Base-by-base conservation (phyloP, 2,113 vertebrate genomes). In the Saccopteryx bilineata region DNA sequence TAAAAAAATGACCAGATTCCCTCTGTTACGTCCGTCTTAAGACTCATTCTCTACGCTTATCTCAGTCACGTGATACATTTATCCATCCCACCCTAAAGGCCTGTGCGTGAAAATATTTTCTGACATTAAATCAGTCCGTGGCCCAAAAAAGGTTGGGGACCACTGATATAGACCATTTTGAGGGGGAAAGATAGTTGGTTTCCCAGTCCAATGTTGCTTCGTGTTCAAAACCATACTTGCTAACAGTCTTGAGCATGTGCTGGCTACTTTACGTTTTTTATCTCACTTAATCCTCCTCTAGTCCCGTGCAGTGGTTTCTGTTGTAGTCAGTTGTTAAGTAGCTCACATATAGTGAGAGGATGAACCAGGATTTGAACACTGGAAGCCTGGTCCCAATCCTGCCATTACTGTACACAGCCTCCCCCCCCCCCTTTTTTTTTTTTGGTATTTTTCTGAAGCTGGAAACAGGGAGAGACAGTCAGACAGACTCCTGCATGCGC, bases 201-300 rank as follows among this genome's bases (percentile, higher is more conserved):
- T 89, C 82, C 9, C 72, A 94, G 24, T 82, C 46, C n/a, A 92
- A 1, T 83, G 33, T 65, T 83, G 63, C 78, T 63, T 92, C 24
- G 50, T 96, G 65, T 87, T 90, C 46, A 87, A 31, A 96, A 86
- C 10, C 39, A 78, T n/a, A 82, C 12, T 87, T 63, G n/a, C n/a
- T 72, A 71, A 48, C 79, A 74, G 28, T 78, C 85, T 83, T 65
- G 39, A 82, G 26, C 52, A 8, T 69, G 9, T 78, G 6, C 19
- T 54, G 2, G 68, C 39, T 83, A 50, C 21, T 86, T 90, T 83
- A 46, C 14, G 1, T 71, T 31, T 92, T 95, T 69, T 78, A 60
- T 79, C 81, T 86, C 46, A 58, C 28, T 96, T 88, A 68, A 48
- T 93, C 81, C 31, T 86, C 12, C 23, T 88, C 60, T 11, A 71